Percentiles rank a stretch among this genome's conserved stretches.
phyloP scores from a whole-genome alignment of 2,888 invertebrate genomes.

The Tolmerus cingulatus region DNA sequence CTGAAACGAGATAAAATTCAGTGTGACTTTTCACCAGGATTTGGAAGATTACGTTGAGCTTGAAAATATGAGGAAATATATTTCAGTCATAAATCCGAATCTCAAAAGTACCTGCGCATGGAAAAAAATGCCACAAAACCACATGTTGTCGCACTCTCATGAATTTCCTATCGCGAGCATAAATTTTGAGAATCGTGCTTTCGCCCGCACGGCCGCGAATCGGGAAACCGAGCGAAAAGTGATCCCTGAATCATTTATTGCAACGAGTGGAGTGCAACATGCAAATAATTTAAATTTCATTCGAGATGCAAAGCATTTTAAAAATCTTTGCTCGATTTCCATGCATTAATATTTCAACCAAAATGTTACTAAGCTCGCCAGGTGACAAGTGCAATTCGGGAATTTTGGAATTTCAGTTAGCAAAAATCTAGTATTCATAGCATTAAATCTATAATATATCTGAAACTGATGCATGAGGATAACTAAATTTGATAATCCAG shows the following conservation, averaged over 20 bases:
- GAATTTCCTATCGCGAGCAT: not conserved
- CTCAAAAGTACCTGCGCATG: not conserved
- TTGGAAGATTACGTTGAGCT: not conserved
- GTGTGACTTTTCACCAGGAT: not conserved
- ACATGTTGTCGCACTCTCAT: not conserved
- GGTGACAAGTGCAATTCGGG: not conserved
- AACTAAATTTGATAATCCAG: not conserved
- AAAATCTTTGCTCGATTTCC: not conserved
- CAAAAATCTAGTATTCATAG: not conserved
- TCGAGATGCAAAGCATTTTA: not conserved
- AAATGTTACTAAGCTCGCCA: not conserved
- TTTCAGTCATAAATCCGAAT: not conserved
- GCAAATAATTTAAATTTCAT: not conserved
- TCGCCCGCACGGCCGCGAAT: not conserved
- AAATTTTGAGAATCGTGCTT: not conserved
- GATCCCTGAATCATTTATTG: not conserved
- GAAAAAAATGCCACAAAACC: not conserved
- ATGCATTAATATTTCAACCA: not conserved
- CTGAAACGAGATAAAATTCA: not conserved
- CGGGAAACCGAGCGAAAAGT: not conserved
- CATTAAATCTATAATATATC: not conserved
- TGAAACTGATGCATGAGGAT: not conserved
- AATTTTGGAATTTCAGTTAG: not conserved
- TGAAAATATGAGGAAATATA: not conserved
- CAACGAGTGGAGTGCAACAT: not conserved